These are phyloP conservation scores for Micropterix aruncella DNA, from an alignment of 2,888 invertebrate species.

Conservation along the genomic window DNA sequence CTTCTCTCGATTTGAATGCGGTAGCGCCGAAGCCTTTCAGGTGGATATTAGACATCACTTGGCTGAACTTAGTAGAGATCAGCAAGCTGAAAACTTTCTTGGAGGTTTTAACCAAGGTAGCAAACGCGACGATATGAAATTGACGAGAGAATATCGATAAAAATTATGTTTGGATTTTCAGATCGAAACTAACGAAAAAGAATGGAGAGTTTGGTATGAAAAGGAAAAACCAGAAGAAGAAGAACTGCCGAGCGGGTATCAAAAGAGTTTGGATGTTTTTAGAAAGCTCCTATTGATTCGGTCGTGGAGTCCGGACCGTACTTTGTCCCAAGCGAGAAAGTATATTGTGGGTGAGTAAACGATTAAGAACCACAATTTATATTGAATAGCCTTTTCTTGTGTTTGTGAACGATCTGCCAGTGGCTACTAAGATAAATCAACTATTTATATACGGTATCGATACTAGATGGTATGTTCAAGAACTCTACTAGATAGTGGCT, in stretches of 20 bases:
- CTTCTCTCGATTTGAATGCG: constrained; percentile 84
- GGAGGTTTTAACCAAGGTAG: constrained; percentile 62
- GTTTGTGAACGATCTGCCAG: too few species aligned
- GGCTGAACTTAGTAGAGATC: constrained; percentile 91
- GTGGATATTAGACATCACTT: constrained; percentile 93
- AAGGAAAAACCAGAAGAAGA: constrained; percentile 88
- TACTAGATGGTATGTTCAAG: too few species aligned
- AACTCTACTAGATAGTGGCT: too few species aligned
- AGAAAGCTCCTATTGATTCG: constrained; percentile 75
- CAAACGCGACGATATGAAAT: neutral
- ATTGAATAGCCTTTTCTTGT: constrained; percentile 2
- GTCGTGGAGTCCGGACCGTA: constrained; percentile 92
- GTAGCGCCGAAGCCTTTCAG: constrained; percentile 85
- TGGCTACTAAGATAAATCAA: too few species aligned
- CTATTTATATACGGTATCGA: too few species aligned
- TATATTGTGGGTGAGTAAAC: constrained; percentile 61
- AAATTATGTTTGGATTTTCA: constrained; percentile 17
- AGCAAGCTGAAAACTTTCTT: constrained; percentile 70
- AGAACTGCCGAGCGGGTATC: constrained; percentile 80
- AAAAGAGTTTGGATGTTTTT: constrained; percentile 74
- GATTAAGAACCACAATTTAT: constrained; percentile 2
- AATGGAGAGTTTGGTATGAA: constrained; percentile 86
- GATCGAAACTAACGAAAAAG: constrained; percentile 76
- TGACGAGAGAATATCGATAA: neutral
- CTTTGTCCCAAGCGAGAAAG: constrained; percentile 81